phyloP scores from a whole-genome alignment of 2,888 invertebrate species.

The Seira ritae region DNA sequence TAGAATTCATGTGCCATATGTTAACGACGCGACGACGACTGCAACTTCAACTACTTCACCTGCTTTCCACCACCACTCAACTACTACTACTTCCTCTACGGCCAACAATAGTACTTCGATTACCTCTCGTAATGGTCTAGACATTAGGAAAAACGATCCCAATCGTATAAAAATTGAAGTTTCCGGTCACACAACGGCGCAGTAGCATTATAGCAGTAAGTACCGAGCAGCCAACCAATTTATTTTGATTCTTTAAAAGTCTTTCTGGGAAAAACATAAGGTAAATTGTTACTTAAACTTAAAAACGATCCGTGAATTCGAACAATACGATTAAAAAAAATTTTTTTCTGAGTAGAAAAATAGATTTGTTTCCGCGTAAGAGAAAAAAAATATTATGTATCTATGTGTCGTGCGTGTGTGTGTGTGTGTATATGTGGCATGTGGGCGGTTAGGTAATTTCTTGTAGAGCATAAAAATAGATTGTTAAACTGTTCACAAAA shows the following conservation, averaged over 20 bases:
- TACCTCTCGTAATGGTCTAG: conserved; percentile 65
- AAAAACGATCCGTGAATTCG: conserved; percentile 3
- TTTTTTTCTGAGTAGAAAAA: neutral
- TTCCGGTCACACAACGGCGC: conserved; percentile 47
- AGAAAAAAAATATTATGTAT: too few relatives aligned
- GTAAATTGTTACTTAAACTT: neutral
- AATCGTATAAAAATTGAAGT: conserved; percentile 73
- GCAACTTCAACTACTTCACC: conserved; percentile 22
- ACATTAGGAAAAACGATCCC: conserved; percentile 71
- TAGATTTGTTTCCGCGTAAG: too few relatives aligned
- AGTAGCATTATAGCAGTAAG: conserved; percentile 49
- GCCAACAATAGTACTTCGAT: conserved; percentile 48
- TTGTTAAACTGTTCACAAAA: too few relatives aligned
- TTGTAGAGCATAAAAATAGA: too few relatives aligned
- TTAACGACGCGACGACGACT: conserved; percentile 32
- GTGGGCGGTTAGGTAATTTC: too few relatives aligned
- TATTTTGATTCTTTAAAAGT: conserved; percentile 33
- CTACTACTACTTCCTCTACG: conserved; percentile 34
- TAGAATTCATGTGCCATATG: conserved; percentile 73
- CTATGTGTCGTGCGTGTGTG: too few relatives aligned
- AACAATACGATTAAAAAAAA: neutral
- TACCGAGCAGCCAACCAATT: neutral
- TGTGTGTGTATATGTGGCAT: too few relatives aligned
- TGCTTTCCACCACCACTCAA: conserved; percentile 39
- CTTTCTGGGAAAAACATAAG: conserved; percentile 44